A percentile compares a stretch with the other conserved stretches of the same genome.
Conservation (phyloP, 2,797 vertebrate genomes). For the Galaxias olidus region DNA sequence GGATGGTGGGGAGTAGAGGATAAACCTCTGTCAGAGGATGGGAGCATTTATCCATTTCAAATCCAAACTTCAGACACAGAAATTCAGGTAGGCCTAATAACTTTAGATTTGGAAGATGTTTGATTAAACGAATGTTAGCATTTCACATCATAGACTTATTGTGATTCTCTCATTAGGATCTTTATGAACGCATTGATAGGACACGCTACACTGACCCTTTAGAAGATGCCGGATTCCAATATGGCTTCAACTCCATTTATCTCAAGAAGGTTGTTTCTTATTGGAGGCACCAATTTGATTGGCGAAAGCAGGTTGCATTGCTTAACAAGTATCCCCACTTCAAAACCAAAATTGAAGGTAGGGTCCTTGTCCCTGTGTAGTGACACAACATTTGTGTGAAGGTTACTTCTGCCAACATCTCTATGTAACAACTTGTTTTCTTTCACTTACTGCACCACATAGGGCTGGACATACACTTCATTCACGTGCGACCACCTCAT, state of each 20-base stretch:
- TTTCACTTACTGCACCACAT: neutral
- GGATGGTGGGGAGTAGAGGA: slow-evolving; percentile 86
- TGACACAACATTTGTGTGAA: too few species aligned
- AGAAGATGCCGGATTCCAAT: slow-evolving; percentile 80
- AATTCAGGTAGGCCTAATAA: slow-evolving; percentile 78
- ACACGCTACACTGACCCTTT: slow-evolving; percentile 73
- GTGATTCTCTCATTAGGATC: slow-evolving; percentile 70
- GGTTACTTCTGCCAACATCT: too few species aligned
- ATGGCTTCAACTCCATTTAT: slow-evolving; percentile 83
- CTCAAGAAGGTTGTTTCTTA: slow-evolving; percentile 82
- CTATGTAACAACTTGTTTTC: too few species aligned
- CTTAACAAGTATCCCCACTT: slow-evolving; percentile 88
- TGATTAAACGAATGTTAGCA: neutral
- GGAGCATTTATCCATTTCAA: slow-evolving; percentile 74
- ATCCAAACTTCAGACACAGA: slow-evolving; percentile 80
- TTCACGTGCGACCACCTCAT: slow-evolving; percentile 77
- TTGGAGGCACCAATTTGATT: slow-evolving; percentile 86
- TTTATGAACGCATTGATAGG: slow-evolving; percentile 80
- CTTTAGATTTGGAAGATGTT: neutral
- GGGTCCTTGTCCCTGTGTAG: neutral
- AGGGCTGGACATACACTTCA: slow-evolving; percentile 87
- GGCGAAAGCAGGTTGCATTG: slow-evolving; percentile 81
- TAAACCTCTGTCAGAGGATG: slow-evolving; percentile 61
- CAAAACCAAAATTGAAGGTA: slow-evolving; percentile 90
- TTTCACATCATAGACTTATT: neutral